Conservation (phyloP, 2,888 invertebrate genomes). For the Caenorhabditis imperialis region DNA sequence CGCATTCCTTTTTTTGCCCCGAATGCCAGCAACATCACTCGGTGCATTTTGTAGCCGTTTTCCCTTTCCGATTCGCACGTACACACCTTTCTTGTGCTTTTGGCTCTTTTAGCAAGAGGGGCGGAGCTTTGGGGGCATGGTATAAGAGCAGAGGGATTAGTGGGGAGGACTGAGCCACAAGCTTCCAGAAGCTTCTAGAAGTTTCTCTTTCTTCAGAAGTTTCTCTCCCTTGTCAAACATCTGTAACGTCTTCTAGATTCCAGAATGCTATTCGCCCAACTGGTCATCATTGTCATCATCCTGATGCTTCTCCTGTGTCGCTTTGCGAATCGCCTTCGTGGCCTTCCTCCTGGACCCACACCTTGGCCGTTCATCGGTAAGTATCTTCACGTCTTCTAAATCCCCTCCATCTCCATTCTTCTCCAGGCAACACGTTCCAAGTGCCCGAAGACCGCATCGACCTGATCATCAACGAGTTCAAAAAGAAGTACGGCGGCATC, state of each 20-base stretch:
- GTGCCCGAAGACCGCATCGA: constrained; percentile 46
- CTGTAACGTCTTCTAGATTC: not conserved
- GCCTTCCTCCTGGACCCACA: constrained; percentile 59
- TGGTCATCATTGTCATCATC: constrained; percentile 47
- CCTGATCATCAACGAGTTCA: constrained; percentile 49
- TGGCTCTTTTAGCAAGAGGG: not conserved
- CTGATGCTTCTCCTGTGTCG: constrained; percentile 52
- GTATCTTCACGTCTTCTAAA: not conserved
- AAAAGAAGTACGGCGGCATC: constrained; percentile 56
- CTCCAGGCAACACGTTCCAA: constrained; percentile 53
- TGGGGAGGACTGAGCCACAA: no score
- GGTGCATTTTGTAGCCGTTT: no score
- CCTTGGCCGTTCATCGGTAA: constrained; percentile 61
- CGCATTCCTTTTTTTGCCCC: no score
- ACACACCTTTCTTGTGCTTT: not conserved
- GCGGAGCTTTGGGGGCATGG: no score
- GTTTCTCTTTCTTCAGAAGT: not conserved
- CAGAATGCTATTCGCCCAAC: constrained; percentile 45
- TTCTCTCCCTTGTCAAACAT: not conserved
- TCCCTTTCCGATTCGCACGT: not conserved
- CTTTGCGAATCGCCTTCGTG: constrained; percentile 54
- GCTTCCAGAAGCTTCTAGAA: no score
- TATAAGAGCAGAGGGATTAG: no score
- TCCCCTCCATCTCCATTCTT: not conserved
- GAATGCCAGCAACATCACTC: no score